Percentiles rank a stretch among this genome's conserved stretches.
Conservation (phyloP, 2,113 vertebrate species). For the Electrona antarctica region DNA sequence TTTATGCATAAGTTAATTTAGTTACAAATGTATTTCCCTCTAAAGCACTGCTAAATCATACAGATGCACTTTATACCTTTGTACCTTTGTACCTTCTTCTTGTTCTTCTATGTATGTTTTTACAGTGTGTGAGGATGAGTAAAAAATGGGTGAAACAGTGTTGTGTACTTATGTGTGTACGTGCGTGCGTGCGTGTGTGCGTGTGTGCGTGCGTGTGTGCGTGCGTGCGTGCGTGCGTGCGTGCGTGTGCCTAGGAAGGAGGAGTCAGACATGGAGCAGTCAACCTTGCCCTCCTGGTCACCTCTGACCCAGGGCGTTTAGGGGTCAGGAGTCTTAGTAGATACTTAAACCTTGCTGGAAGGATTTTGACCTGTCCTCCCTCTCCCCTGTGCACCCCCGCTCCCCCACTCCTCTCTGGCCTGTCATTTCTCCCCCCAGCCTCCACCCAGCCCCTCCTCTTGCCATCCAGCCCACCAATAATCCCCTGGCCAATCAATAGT, state of each 20-base stretch:
- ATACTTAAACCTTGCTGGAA: constrained; percentile 73
- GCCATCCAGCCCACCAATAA: constrained; percentile 76
- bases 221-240: not conserved
- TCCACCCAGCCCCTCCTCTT: constrained; percentile 16
- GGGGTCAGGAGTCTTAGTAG: constrained; percentile 73
- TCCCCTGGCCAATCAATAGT: constrained; percentile 82
- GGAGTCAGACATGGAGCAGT: constrained; percentile 46
- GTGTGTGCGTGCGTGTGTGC: constrained; percentile 4
- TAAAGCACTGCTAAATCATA: no score
- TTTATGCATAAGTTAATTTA: no score
- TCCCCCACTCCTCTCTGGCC: constrained; percentile 44
- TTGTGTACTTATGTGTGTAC: not conserved
- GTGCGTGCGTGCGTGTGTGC: not conserved
- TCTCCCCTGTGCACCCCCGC: not conserved
- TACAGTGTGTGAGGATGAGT: constrained; percentile 8
- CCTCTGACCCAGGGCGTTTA: constrained; percentile 74
- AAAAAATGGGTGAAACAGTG: constrained; percentile 9
- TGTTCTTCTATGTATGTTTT: no score
- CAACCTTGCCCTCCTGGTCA: constrained; percentile 62
- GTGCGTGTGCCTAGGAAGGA: not conserved
- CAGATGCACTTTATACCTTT: no score
- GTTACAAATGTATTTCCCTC: no score
- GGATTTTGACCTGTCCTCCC: constrained; percentile 70
- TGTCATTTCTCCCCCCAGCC: constrained; percentile 43
- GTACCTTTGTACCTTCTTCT: no score